A percentile compares a stretch with the other conserved stretches of the same genome.
phyloP scores from a whole-genome alignment of 2,113 vertebrate species.

The Oncorhynchus mykiss region DNA sequence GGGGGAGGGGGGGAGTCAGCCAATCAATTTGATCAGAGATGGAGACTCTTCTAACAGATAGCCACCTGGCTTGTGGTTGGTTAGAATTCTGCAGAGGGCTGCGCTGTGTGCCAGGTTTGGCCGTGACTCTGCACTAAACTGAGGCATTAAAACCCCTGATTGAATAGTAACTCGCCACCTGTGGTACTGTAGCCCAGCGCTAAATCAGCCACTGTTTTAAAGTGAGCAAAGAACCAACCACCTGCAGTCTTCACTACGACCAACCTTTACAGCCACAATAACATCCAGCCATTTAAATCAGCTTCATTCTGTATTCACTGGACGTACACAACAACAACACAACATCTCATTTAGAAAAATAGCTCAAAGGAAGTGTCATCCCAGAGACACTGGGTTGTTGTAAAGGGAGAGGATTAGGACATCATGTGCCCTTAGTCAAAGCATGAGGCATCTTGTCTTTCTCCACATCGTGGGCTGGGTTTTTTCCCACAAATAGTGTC shows the following conservation, averaged over 20 bases:
- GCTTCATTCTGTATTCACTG: slow-evolving; percentile 43
- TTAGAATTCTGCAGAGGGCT: slow-evolving; percentile 32
- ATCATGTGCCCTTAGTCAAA: slow-evolving; percentile 61
- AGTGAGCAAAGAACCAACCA: slow-evolving; percentile 23
- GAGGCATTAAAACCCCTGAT: slow-evolving; percentile 62
- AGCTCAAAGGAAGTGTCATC: slow-evolving; percentile 48
- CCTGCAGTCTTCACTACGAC: no score
- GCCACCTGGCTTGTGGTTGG: slow-evolving; percentile 35
- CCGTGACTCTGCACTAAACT: slow-evolving; percentile 57
- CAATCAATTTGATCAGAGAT: slow-evolving; percentile 66
- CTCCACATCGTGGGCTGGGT: slow-evolving; percentile 42
- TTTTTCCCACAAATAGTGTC: slow-evolving; percentile 74
- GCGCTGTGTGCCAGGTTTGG: slow-evolving; percentile 48
- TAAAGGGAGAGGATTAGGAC: slow-evolving; percentile 68
- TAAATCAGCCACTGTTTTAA: slow-evolving; percentile 37
- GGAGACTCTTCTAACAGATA: slow-evolving; percentile 56
- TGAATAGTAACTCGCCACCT: slow-evolving; percentile 59
- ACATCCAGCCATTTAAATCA: slow-evolving; percentile 25
- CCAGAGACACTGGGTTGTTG: slow-evolving; percentile 52
- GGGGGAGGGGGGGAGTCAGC: neutral
- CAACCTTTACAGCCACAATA: slow-evolving; percentile 32
- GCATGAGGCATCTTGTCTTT: slow-evolving; percentile 60
- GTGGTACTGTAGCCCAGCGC: slow-evolving; percentile 44
- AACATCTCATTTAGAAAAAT: slow-evolving; percentile 24
- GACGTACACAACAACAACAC: slow-evolving; percentile 40